Evolutionary conservation across 92 coral and sea anemone species (phyloP).

Genomic region (Chrysogorgia sp.): DNA sequence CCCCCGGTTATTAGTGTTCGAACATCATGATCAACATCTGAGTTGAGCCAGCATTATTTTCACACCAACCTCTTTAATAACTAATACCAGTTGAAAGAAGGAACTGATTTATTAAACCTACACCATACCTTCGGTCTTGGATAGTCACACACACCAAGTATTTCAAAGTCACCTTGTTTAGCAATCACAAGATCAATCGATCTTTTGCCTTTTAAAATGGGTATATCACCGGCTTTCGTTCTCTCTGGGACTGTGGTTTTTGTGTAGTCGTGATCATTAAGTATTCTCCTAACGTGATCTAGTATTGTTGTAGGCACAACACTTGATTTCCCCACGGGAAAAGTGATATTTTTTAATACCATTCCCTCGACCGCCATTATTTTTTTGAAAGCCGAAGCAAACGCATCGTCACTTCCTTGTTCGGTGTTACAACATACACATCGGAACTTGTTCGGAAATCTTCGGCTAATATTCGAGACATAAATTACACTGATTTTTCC

Average conservation of each 20-base stretch:
- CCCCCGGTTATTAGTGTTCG: too few relatives aligned
- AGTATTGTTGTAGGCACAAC: neutral
- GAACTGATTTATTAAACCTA: neutral
- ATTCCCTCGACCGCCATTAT: neutral
- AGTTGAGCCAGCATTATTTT: too few relatives aligned
- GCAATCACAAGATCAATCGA: neutral
- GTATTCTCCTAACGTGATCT: constrained; percentile 35
- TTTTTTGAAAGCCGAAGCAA: constrained; percentile 12
- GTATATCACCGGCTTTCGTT: neutral
- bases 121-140: neutral
- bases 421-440: too few relatives aligned
- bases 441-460: too few relatives aligned
- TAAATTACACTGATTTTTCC: too few relatives aligned
- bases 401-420: too few relatives aligned
- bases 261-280: constrained; percentile 26
- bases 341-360: neutral
- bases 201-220: neutral
- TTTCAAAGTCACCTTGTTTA: neutral
- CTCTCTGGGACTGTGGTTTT: neutral
- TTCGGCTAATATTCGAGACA: too few relatives aligned
- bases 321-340: constrained; percentile 6
- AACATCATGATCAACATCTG: too few relatives aligned
- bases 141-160: neutral
- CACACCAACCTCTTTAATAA: too few relatives aligned
- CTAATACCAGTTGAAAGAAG: too few relatives aligned